Conservation (phyloP, 2,888 invertebrate genomes). For the Melieria omissa region DNA sequence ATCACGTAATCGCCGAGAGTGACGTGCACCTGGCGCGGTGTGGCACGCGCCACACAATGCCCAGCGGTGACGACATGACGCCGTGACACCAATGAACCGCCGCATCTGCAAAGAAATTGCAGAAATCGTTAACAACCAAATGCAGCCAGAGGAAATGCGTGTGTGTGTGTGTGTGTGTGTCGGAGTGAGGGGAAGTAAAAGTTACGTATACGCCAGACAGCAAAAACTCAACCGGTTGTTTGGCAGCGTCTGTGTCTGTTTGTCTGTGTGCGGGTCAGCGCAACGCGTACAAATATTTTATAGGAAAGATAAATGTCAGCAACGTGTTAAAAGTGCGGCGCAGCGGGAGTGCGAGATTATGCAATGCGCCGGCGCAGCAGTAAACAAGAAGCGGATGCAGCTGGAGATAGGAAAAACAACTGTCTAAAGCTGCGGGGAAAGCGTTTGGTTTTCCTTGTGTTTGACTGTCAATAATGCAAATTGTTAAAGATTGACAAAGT, state of each 20-base stretch:
- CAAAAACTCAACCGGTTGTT: slow-evolving; percentile 8
- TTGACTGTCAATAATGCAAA: no score
- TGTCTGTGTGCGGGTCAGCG: no score
- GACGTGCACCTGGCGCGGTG: slow-evolving; percentile 90
- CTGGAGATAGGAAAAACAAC: no score
- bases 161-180: neutral
- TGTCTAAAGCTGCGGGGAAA: no score
- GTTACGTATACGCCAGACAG: slow-evolving; percentile 12
- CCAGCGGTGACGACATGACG: slow-evolving; percentile 94
- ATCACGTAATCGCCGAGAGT: slow-evolving; percentile 90
- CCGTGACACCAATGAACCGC: slow-evolving; percentile 89
- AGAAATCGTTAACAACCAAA: neutral
- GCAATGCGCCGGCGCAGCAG: neutral
- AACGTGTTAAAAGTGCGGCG: no score
- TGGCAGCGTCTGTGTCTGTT: neutral
- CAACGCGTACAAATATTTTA: no score
- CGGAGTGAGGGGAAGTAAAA: slow-evolving; percentile 5
- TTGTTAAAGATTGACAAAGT: no score
- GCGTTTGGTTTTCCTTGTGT: no score
- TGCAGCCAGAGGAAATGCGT: neutral
- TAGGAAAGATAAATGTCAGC: no score
- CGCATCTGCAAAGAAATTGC: slow-evolving; percentile 74
- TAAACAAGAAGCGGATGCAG: neutral
- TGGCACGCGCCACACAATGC: slow-evolving; percentile 92
- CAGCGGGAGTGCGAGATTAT: neutral